Base-by-base conservation (phyloP, 2,113 vertebrate genomes). In the Alces alces region DNA sequence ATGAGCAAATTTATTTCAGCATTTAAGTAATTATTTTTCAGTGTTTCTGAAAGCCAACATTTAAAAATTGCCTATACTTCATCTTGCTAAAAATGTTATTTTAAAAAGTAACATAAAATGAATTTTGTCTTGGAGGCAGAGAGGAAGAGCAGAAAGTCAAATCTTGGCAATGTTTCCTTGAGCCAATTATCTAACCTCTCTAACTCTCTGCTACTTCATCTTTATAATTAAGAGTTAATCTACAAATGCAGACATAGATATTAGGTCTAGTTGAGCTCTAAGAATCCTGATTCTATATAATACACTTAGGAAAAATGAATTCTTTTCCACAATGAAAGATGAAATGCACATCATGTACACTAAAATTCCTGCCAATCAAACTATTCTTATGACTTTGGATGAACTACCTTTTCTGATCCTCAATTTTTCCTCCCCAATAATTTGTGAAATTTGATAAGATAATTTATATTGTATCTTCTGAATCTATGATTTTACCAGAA, bases 1-100 rank as follows among this genome's bases (percentile, higher is more conserved):
- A 89, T 47, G 3, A 91, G 39, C 54, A 96, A 96, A 84, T 58
- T 96, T 70, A 83, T 54, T 89, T 92, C 39, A 82, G 33, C 12
- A 57, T 70, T 97, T 97, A 88, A 95, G 16, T 86, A 50, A 87
- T 84, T 52, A 16, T 54, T 95, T 93, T 54, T 82, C 58, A 54
- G n/a, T 76, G 25, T 64, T 93, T 73, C 60, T 89, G 50, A 52
- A 92, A 91, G 52, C 5, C 47, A 94, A 89, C 15, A 96, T 96
- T 93, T 94, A 85, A 93, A 92, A 89, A 39, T 36, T 58, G 16
- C 45, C 88, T 93, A 52, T 33, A 55, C 27, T 73, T 93, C 88
- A 39, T 52, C 36, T 55, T 91, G 16, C 12, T 47, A 82, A 87
- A 95, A 80, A 86, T 66, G 16, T 57, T 55, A 54, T 82, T 86